Percentiles rank a stretch among this genome's conserved stretches.
These are phyloP conservation scores for Coptotermes formosanus DNA, from an alignment of 1,140 invertebrate genomes.

Conservation along the genomic window DNA sequence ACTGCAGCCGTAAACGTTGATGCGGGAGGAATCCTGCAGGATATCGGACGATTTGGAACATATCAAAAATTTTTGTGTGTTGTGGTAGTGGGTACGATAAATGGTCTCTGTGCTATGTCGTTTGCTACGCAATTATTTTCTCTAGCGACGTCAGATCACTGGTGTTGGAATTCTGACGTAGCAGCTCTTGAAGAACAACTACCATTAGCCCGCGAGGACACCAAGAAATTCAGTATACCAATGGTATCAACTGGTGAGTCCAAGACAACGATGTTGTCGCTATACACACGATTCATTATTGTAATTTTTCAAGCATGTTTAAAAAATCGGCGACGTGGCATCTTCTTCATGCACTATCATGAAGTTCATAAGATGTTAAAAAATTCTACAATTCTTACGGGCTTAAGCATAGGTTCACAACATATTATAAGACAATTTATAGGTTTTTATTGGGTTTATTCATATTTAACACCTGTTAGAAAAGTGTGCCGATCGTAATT, in stretches of 20 bases:
- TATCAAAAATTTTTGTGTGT: background rate
- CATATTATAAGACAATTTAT: too few species aligned
- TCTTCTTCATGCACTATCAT: too few species aligned
- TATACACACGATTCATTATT: too few species aligned
- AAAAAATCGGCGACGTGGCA: too few species aligned
- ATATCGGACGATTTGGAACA: background rate
- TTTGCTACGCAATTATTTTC: background rate
- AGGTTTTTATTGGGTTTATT: too few species aligned
- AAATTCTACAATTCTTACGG: too few species aligned
- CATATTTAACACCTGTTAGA: too few species aligned
- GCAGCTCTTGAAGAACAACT: background rate
- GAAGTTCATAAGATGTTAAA: too few species aligned
- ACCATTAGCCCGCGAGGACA: background rate
- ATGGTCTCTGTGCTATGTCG: background rate
- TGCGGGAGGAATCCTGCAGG: background rate
- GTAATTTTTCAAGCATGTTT: too few species aligned
- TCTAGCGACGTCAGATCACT: background rate
- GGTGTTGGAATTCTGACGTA: background rate
- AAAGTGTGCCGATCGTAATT: too few species aligned
- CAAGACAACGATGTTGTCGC: too few species aligned
- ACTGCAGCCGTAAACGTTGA: background rate
- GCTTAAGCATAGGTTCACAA: too few species aligned
- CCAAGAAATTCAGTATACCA: slow-evolving; percentile 4
- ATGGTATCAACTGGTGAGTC: background rate
- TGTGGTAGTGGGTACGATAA: background rate